A percentile compares a stretch with the other conserved stretches of the same genome.
phyloP scores from a whole-genome alignment of 2,113 vertebrate species.

The Eulacestoma nigropectus region DNA sequence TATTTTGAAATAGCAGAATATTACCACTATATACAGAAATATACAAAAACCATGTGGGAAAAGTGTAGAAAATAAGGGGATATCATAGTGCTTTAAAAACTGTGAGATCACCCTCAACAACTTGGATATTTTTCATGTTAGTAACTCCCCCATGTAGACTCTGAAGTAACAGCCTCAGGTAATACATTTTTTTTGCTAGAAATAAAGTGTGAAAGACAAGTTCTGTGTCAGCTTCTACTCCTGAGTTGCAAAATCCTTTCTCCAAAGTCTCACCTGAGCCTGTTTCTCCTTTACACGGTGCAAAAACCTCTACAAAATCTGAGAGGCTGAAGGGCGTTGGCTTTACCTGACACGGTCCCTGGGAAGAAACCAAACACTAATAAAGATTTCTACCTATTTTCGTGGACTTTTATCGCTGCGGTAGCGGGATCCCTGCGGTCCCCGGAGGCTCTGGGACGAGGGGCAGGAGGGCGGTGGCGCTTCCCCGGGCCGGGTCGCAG shows the following conservation, averaged over 20 bases:
- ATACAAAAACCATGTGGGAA: rapidly evolving
- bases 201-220: neutral
- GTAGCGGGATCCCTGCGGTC: neutral
- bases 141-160: rapidly evolving
- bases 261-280: neutral
- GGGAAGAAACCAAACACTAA: neutral
- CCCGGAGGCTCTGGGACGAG: neutral
- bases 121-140: neutral
- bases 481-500: rapidly evolving
- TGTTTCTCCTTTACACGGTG: rapidly evolving
- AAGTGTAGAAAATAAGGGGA: neutral
- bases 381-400: neutral
- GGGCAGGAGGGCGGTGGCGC: too few species aligned
- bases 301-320: neutral
- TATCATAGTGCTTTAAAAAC: neutral
- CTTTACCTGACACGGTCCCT: neutral
- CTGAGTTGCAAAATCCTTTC: neutral
- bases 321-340: neutral
- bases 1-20: neutral
- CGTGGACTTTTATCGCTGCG: rapidly evolving
- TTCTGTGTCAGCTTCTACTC: neutral
- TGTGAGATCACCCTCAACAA: neutral
- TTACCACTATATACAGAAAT: neutral
- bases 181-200: too few species aligned
- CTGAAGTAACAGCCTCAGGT: neutral